Base-by-base conservation (phyloP, 1,140 invertebrate species). In the Antheraea mylitta region DNA sequence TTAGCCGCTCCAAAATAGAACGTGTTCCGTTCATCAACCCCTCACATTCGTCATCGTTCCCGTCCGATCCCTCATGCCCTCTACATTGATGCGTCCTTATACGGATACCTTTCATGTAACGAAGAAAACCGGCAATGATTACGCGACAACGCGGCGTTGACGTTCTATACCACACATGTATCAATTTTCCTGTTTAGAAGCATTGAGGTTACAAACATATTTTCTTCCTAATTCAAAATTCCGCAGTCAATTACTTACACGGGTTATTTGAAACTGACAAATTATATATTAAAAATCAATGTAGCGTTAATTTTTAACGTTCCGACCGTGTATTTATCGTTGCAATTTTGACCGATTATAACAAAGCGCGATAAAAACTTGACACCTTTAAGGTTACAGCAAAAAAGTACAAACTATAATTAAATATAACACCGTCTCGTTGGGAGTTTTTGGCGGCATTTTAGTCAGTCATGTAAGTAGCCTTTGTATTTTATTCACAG, bases 1-100 rank as follows among this genome's bases (percentile, higher is more conserved):
- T 89, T 90, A 90, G 87, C 83, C 83, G 86, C 79, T 88, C 87
- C 82, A 72, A 92, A 92, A 92, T 92, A 92, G 89, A 87, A 68
- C 72, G 75, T 69, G 76, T 72, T 78, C 76, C 89, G 89, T 91
- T 91, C 89, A 86, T 80, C 88, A 90, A 91, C 89, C 88, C 83
- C 85, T 89, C 74, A 80, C 82, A 87, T 89, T 89, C 88, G 88
- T 90, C 88, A 88, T 84, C 19, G 64, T 78, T 61, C 70, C 16
- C 45, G 45, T 53, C 16, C 45, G 45, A 53, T 53, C 45, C 45
- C 45, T 16, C 16, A 13, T 53, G 1, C 16, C 10, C 16, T 53
- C 45, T 53, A 53, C 45, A 53, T 53, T 13, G 45, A 6, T 53
- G 45, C 11, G 13, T 53, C 45, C 16, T 53, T 16, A 53, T n/a